Evolutionary conservation across 2,113 vertebrate genomes (phyloP).

Genomic region (Rhinolophus sinicus): DNA sequence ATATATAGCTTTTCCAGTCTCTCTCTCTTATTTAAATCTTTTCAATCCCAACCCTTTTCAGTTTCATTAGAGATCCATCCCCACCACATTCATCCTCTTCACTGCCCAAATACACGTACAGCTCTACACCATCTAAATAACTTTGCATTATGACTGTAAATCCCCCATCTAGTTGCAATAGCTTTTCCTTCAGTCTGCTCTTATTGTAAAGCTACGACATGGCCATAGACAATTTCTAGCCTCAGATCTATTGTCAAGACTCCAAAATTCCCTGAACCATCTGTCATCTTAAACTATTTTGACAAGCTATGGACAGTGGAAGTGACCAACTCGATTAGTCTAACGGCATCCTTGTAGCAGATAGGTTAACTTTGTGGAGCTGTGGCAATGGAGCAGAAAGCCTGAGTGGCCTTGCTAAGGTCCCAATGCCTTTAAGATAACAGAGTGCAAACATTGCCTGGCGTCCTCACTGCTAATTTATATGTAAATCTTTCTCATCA

Average conservation of each 20-base stretch:
- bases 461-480: not conserved
- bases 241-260: not conserved
- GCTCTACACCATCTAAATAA: not conserved
- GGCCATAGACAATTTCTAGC: not conserved
- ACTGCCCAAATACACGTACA: not conserved
- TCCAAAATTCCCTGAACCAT: not conserved
- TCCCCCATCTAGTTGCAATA: not conserved
- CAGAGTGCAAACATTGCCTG: not conserved
- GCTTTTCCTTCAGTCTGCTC: not conserved
- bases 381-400: not conserved
- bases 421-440: not conserved
- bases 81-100: not conserved
- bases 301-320: not conserved
- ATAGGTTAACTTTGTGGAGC: not conserved
- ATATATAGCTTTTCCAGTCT: not conserved
- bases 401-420: not conserved
- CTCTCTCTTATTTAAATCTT: not conserved
- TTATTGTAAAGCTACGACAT: not conserved
- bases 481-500: not conserved
- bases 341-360: not conserved
- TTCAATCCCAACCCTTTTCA: not conserved
- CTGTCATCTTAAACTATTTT: not conserved
- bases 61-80: not conserved
- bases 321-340: not conserved
- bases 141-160: not conserved